Base-by-base conservation (phyloP, 2,113 vertebrate genomes). In the Phycodurus eques region DNA sequence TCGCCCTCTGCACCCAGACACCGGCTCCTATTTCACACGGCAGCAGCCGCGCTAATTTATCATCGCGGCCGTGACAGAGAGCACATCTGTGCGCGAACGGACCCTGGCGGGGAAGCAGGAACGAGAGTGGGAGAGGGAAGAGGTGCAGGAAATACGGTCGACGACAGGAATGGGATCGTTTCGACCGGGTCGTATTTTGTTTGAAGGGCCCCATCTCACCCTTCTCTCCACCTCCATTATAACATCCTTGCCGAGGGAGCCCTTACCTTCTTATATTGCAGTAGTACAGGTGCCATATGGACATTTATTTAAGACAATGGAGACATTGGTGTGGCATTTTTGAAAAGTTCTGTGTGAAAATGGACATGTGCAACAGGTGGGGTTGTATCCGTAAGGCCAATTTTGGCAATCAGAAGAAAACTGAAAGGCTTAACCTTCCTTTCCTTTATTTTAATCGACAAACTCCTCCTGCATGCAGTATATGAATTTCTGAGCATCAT, bases 31-130 rank as follows among this genome's bases (percentile, higher is more conserved):
- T 92, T 92, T 86, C 91, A 88, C 78, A 66, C 85, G 83, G 80
- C 84, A 88, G 85, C 90, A 93, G 88, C 86, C 88, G 86, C 72
- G 90, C 88, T 92, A 93, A 92, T 92, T 92, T 84, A 92, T 93
- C 92, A 93, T 88, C 74, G 64, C 68, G 77, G 75, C 71, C 86
- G 49, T 89, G 90, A 91, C 88, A 91, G 91, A 89, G 88, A 87
- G 89, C 88, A 85, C 84, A 89, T 92, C 87, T 91, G 90, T 44
- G 91, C 86, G 86, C 87, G 89, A 88, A 92, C 39, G 79, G 83
- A 86, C 83, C n/a, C n/a, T 2, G 53, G n/a, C 53, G 53, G 61
- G 35, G 14, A 14, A 22, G 35, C 60, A 3, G 61, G 42, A 42
- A 19, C 46, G 4, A 17, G 22, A 51, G 31, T 75, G 80, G 85